Evolutionary conservation across 2,797 vertebrate species (phyloP).

Genomic region (Clarias pachynema): DNA sequence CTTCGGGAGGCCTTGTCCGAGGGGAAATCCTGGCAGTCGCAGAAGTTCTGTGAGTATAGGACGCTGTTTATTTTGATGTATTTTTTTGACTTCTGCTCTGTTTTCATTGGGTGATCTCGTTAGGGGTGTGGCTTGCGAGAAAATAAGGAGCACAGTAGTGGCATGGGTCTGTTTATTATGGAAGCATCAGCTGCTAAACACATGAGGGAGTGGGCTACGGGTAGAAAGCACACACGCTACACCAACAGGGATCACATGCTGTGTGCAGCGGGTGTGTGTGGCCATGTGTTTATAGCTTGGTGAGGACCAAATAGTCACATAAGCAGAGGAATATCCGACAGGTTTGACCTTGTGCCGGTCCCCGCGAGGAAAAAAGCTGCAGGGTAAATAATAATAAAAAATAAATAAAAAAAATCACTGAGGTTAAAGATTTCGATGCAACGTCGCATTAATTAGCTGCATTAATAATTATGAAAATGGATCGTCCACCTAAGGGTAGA

Average conservation of each 20-base stretch:
- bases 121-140: conserved; percentile 29
- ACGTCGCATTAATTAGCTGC: not conserved
- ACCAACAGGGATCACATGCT: conserved; percentile 34
- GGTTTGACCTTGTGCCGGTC: not conserved
- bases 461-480: conserved; percentile 3
- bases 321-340: not conserved
- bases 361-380: not conserved
- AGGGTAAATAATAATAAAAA: not conserved
- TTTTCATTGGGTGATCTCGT: conserved; percentile 34
- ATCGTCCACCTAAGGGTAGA: too few species aligned
- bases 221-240: conserved; percentile 10
- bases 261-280: conserved; percentile 55
- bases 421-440: not conserved
- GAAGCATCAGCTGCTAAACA: conserved; percentile 47
- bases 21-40: conserved; percentile 55
- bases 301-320: conserved; percentile 1
- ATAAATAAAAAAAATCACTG: not conserved
- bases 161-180: conserved; percentile 38
- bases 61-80: conserved; percentile 19
- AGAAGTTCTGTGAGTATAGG: conserved; percentile 67
- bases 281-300: conserved; percentile 32
- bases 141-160: conserved; percentile 10
- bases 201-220: conserved; percentile 27
- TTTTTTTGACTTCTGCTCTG: not conserved
- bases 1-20: conserved; percentile 46